Evolutionary conservation across 2,113 vertebrate species (phyloP).

Genomic region (Saccopteryx leptura): DNA sequence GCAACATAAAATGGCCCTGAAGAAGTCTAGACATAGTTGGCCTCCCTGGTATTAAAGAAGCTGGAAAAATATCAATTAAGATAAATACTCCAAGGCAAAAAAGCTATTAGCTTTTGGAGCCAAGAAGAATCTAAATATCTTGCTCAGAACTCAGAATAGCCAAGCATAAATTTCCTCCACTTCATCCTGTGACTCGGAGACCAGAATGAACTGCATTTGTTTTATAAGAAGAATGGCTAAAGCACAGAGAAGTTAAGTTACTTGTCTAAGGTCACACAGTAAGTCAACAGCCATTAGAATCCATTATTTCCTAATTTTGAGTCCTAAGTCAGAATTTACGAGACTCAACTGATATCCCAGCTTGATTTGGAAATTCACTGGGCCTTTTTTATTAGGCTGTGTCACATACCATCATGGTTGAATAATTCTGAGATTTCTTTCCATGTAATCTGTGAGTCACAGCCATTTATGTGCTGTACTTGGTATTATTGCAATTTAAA

Average conservation of each 20-base stretch:
- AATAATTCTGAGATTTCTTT: conserved; percentile 1
- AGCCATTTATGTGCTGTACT: neutral
- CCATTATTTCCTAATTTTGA: neutral
- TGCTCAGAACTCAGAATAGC: conserved; percentile 50
- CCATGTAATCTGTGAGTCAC: neutral
- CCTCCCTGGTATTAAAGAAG: conserved; percentile 63
- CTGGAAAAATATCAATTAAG: conserved; percentile 76
- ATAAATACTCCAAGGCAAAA: conserved; percentile 68
- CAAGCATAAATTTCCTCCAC: conserved; percentile 24
- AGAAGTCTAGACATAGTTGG: conserved; percentile 57
- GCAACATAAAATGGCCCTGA: conserved; percentile 55
- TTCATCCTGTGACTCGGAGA: conserved; percentile 2
- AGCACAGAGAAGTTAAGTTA: conserved; percentile 15
- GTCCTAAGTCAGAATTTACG: neutral
- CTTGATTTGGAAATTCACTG: neutral
- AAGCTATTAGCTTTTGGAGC: conserved; percentile 60
- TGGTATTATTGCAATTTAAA: neutral
- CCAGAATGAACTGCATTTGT: neutral
- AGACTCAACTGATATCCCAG: neutral
- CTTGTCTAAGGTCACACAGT: conserved; percentile 11
- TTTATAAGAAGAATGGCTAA: neutral
- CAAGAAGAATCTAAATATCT: conserved; percentile 63
- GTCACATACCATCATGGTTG: neutral
- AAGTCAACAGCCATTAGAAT: neutral
- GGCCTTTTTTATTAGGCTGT: neutral